Evolutionary conservation across 2,797 vertebrate species (phyloP).

Genomic region (Phalanger gymnotis): DNA sequence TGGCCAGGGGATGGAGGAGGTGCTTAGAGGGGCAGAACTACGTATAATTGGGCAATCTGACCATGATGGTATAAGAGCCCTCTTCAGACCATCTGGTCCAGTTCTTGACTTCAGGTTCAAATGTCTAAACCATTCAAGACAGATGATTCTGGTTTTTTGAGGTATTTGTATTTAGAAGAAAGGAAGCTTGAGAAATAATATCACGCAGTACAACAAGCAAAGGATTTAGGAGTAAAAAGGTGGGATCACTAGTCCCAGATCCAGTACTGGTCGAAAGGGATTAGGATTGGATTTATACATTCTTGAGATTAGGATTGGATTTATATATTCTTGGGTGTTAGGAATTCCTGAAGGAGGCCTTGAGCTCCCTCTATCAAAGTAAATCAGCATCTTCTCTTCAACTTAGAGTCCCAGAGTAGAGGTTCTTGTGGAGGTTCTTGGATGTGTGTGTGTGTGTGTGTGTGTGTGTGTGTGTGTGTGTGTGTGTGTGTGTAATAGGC

Average conservation of each 20-base stretch:
- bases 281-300: background rate
- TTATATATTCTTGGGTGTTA: background rate
- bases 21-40: background rate
- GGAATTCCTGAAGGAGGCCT: background rate
- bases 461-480: too few species aligned
- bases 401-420: background rate
- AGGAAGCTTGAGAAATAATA: background rate
- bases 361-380: background rate
- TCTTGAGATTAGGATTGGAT: background rate
- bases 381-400: background rate
- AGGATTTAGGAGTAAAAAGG: background rate
- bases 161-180: background rate
- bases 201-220: background rate
- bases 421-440: background rate
- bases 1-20: background rate
- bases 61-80: background rate
- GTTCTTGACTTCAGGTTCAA: background rate
- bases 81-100: background rate
- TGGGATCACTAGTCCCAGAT: background rate
- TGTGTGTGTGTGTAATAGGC: background rate
- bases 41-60: background rate
- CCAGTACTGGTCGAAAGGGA: background rate
- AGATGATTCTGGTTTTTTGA: constrained; percentile 38
- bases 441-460: background rate
- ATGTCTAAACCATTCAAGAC: background rate